These are phyloP conservation scores for Meloe dianella DNA, from an alignment of 2,888 invertebrate species.

Conservation along the genomic window DNA sequence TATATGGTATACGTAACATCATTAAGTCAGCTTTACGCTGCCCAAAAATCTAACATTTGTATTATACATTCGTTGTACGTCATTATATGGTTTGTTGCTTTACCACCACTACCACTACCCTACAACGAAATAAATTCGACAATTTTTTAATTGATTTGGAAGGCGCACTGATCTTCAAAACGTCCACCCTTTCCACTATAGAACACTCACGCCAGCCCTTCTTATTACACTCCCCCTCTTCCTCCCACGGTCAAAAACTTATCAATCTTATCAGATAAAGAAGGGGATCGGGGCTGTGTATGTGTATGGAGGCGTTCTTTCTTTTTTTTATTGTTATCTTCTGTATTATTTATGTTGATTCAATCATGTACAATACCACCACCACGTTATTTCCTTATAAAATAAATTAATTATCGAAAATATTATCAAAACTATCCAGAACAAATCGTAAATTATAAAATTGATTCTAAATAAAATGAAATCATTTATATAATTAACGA, in stretches of 20 bases:
- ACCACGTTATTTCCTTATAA: too few relatives aligned
- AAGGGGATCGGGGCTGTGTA: too few relatives aligned
- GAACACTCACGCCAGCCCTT: background rate
- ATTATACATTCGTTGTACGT: slow-evolving; percentile 49
- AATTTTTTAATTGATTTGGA: slow-evolving; percentile 43
- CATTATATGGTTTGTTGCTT: too few relatives aligned
- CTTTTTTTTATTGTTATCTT: background rate
- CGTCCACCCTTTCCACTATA: background rate
- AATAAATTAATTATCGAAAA: too few relatives aligned
- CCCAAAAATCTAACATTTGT: slow-evolving; percentile 33
- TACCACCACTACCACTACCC: background rate
- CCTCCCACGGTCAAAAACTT: background rate
- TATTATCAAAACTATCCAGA: too few relatives aligned
- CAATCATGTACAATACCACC: too few relatives aligned
- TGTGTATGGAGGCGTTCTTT: background rate
- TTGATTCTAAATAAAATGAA: too few relatives aligned
- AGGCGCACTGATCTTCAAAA: background rate
- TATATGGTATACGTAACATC: slow-evolving; percentile 3
- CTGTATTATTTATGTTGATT: background rate
- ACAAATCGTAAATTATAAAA: too few relatives aligned
- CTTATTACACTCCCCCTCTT: background rate
- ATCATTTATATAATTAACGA: too few relatives aligned
- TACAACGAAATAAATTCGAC: background rate
- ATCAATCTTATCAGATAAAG: background rate
- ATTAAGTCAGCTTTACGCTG: slow-evolving; percentile 54